Evolutionary conservation across 2,797 vertebrate species (phyloP), one percentile per base, ranked within the genome.

Genomic region (Sorex maritimensis): DNA sequence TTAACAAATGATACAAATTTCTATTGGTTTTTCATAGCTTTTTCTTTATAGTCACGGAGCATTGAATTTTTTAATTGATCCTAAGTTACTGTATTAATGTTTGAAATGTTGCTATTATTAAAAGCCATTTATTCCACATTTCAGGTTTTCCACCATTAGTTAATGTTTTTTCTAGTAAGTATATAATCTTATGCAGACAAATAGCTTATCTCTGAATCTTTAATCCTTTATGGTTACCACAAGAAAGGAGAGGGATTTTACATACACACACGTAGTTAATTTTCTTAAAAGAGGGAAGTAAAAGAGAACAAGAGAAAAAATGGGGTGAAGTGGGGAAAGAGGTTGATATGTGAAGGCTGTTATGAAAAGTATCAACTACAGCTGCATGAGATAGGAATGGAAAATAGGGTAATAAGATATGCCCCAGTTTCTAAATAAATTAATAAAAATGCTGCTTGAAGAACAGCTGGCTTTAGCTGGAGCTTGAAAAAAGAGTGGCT

Each of bases 381-480:
- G 97, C 98, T 98, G 98, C 93, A 28, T 0, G 0, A 89, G 81
- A 91, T 0, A 0, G 9, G 79, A 97, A 97, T 96, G 97, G 97
- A 97, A 97, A 96, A 92, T 67, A 97, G 0, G 0, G 98, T 97
- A 98, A 98, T 88, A 87, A 93, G 98, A 98, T 98, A 97, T 0
- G 41, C 94, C 93, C 96, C 89, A 95, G 95, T 96, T 98, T 96
- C 97, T 97, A 98, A 97, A 68, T 0, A 97, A 97, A 96, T 97
- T 97, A 97, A 97, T 96, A 96, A 96, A 97, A 98, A 93, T 52
- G 65, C 90, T 96, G 97, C 97, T 93, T 92, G 91, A 96, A 93
- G 97, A 98, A 97, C 98, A 98, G 98, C 98, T 98, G 98, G 97
- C 87, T 94, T 97, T 98, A 97, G 97, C 97, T 98, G 97, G 97